phyloP scores from a whole-genome alignment of 2,888 invertebrate genomes.

The Mythimna albipuncta region DNA sequence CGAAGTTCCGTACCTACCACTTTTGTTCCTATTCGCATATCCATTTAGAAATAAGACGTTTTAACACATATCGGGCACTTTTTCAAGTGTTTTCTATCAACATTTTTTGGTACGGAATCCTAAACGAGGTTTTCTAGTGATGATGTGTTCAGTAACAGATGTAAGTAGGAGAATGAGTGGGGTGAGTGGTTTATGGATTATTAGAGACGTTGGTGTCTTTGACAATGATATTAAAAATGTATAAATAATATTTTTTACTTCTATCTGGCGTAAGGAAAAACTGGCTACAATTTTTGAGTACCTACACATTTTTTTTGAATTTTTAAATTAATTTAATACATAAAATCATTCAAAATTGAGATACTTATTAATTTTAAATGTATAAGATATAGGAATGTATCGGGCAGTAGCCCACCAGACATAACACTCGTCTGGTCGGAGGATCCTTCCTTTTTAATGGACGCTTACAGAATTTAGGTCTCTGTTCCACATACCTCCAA shows the following conservation, averaged over 20 bases:
- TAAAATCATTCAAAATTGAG: too few relatives aligned
- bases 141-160: constrained; percentile 63
- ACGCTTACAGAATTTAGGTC: too few relatives aligned
- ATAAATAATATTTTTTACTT: constrained; percentile 11
- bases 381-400: too few relatives aligned
- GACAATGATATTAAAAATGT: constrained; percentile 35
- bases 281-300: background rate
- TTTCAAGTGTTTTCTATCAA: constrained; percentile 42
- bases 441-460: too few relatives aligned
- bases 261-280: constrained; percentile 7
- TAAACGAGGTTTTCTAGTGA: constrained; percentile 59
- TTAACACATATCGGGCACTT: constrained; percentile 37
- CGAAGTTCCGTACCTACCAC: constrained; percentile 50
- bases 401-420: too few relatives aligned
- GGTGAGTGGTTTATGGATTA: constrained; percentile 23
- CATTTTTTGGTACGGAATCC: constrained; percentile 50
- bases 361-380: too few relatives aligned
- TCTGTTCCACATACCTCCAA: too few relatives aligned
- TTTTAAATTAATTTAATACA: too few relatives aligned
- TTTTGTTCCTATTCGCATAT: constrained; percentile 65
- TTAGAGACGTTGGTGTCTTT: constrained; percentile 24
- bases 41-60: constrained; percentile 60
- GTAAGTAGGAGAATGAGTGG: constrained; percentile 44
- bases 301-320: background rate
- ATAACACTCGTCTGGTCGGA: too few relatives aligned